phyloP scores from a whole-genome alignment of 2,888 invertebrate species.

The Oasisia sp. region DNA sequence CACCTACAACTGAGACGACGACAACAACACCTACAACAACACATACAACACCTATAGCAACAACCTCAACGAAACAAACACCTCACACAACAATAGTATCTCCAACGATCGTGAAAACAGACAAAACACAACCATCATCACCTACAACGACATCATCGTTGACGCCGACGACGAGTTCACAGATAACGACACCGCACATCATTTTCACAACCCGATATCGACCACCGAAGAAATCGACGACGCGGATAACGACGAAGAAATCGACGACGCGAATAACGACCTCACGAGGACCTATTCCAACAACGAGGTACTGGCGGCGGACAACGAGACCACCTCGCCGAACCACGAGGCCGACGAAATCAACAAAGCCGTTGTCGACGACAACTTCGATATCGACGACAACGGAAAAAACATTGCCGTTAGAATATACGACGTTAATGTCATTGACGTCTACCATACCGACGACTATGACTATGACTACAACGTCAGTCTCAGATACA shows the following conservation, averaged over 20 bases:
- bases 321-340: background rate
- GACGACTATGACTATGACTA: background rate
- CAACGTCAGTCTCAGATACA: background rate
- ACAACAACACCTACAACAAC: conserved; percentile 25
- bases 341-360: conserved; percentile 1
- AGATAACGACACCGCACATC: background rate
- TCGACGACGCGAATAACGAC: background rate
- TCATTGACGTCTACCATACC: background rate
- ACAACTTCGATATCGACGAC: background rate
- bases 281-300: background rate
- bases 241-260: background rate
- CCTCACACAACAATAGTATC: conserved; percentile 17
- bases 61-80: conserved; percentile 20
- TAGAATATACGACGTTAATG: background rate
- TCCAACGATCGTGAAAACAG: background rate
- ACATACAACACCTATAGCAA: conserved; percentile 21
- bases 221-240: background rate
- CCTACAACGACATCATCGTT: background rate
- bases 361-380: background rate
- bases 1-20: conserved; percentile 20
- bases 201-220: background rate
- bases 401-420: background rate
- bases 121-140: background rate
- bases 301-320: background rate
- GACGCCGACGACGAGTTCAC: background rate